Evolutionary conservation across 2,797 vertebrate genomes (phyloP), one percentile per base, ranked within the genome.

Genomic region (Parauchenoglanis punctatus): DNA sequence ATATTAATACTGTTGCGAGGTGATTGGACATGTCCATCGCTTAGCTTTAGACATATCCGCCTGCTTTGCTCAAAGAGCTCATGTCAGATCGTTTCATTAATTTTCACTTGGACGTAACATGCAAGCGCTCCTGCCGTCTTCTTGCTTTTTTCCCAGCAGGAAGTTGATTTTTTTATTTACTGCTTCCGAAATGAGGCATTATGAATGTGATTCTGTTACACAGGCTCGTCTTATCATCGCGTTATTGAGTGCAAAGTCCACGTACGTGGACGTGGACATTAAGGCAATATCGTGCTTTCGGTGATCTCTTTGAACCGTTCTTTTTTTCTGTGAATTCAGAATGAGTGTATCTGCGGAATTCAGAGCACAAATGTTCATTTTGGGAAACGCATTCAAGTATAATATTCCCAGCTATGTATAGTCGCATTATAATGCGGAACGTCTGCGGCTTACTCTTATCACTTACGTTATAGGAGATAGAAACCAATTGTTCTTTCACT

Each of bases 1-100:
- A 49, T 83, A 44, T 81, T 83, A 83, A 76, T 44, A 83, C 23
- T 31, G 59, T 13, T 54, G 56, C 12, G 20, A 78, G 46, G 67
- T 58, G 13, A 23, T 10, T 44, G 10, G 10, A n/a, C n/a, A 8
- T 59, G 63, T 49, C 63, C 58, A 67, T 3, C 2, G 2, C 40
- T 35, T 13, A 35, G 46, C 4, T 1, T 56, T 35, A 7, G 35
- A n/a, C 28, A 31, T 25, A 58, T 54, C 80, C n/a, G 20, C 75
- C n/a, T 54, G 75, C n/a, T 63, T 18, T 20, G 76, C 20, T 58
- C 49, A 40, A 49, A 78, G 23, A 35, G 23, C 75, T 56, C 40
- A 5, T 20, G 46, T 44, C 23, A 10, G 23, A 72, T 23, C 11
- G 1, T 31, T 23, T 7, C 44, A 31, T 49, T 11, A 31, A 7